Conservation (phyloP, 2,113 vertebrate species). For the Pionites leucogaster region DNA sequence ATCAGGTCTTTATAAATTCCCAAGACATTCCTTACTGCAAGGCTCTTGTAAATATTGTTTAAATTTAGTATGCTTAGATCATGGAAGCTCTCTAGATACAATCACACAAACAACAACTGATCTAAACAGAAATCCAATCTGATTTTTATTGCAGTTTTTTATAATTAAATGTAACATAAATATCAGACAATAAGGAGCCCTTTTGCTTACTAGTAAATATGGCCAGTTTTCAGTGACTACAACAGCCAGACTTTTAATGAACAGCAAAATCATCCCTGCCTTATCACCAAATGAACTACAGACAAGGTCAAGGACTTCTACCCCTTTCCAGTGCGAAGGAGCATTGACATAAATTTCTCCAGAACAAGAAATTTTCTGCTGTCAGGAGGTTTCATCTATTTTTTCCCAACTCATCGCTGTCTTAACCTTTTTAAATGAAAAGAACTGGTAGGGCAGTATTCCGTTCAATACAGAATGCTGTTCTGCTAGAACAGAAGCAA, state of each 20-base stretch:
- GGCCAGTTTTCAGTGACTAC: neutral
- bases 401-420: neutral
- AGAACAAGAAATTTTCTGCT: neutral
- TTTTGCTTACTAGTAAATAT: neutral
- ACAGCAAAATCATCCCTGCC: neutral
- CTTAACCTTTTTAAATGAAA: neutral
- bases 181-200: neutral
- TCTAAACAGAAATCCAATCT: neutral
- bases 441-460: neutral
- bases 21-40: neutral
- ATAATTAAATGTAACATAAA: neutral
- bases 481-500: neutral
- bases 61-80: neutral
- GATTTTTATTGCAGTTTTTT: neutral
- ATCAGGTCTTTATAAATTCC: neutral
- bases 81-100: neutral
- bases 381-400: neutral
- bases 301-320: constrained; percentile 12
- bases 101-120: neutral
- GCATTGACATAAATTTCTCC: neutral
- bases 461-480: rapidly evolving
- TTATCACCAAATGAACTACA: neutral
- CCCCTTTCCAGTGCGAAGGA: neutral
- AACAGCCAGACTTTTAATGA: neutral
- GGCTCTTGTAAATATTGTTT: neutral